Conservation (phyloP, 1,140 invertebrate species). For the Agrilus planipennis region DNA sequence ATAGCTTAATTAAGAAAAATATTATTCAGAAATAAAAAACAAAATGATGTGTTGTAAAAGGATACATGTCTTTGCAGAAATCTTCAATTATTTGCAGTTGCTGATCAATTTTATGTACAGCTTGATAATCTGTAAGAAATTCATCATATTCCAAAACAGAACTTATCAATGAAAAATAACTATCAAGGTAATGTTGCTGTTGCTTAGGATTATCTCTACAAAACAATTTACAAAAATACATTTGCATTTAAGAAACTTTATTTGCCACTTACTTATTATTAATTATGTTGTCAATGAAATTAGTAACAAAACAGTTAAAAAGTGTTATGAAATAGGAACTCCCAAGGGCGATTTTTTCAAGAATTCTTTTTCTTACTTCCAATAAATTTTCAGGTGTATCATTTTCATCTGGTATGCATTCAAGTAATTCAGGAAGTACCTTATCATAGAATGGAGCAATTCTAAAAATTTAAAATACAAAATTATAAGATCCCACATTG, state of each 20-base stretch:
- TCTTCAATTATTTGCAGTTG: slow-evolving; percentile 47
- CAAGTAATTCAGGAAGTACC: no score
- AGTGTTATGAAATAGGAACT: slow-evolving; percentile 23
- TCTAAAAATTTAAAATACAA: no score
- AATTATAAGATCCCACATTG: no score
- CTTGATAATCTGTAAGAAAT: slow-evolving; percentile 60
- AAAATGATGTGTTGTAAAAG: slow-evolving; percentile 28
- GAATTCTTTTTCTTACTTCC: background rate
- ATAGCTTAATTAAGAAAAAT: slow-evolving; percentile 1
- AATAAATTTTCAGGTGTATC: slow-evolving; percentile 2
- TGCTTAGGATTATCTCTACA: slow-evolving; percentile 37
- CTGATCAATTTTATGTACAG: slow-evolving; percentile 44
- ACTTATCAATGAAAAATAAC: slow-evolving; percentile 47
- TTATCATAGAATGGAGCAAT: no score
- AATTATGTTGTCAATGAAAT: slow-evolving; percentile 24
- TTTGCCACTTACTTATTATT: slow-evolving; percentile 16
- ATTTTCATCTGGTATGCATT: no score
- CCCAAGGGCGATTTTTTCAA: slow-evolving; percentile 9
- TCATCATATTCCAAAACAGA: slow-evolving; percentile 50
- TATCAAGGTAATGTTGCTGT: slow-evolving; percentile 38
- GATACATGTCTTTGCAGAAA: slow-evolving; percentile 52
- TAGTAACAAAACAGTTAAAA: slow-evolving; percentile 21
- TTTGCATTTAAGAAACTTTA: background rate
- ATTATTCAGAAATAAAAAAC: slow-evolving; percentile 1
- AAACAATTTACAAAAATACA: slow-evolving; percentile 13